These are phyloP conservation scores for Diuraphis noxia DNA, from an alignment of 1,140 invertebrate genomes.

Conservation along the genomic window DNA sequence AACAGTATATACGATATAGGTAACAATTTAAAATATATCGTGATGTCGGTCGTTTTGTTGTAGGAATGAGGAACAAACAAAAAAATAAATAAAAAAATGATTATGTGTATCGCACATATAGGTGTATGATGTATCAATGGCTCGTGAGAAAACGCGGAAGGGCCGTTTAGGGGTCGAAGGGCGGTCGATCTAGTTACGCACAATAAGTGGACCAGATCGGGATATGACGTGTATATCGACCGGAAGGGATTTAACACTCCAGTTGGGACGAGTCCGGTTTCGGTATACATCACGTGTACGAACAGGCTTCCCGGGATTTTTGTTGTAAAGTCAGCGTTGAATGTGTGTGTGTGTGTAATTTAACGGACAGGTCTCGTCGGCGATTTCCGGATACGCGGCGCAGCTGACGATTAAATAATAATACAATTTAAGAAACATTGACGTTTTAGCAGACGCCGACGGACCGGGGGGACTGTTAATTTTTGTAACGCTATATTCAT, in stretches of 20 bases:
- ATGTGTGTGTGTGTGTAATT: neutral
- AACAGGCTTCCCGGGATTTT: neutral
- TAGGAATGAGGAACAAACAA: neutral
- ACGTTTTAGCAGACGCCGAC: neutral
- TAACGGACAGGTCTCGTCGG: neutral
- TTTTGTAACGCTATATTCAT: neutral
- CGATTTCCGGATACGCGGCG: neutral
- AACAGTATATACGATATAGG: neutral
- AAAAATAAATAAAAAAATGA: neutral
- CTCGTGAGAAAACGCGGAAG: constrained; percentile 53
- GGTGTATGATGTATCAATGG: neutral
- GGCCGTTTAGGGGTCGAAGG: constrained; percentile 39
- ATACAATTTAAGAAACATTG: neutral
- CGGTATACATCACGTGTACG: neutral
- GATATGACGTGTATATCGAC: constrained; percentile 40
- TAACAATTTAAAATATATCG: neutral
- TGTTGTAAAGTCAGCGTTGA: neutral
- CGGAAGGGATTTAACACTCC: constrained; percentile 49
- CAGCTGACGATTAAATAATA: constrained; percentile 15
- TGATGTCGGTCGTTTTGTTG: neutral
- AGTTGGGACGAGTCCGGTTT: constrained; percentile 12
- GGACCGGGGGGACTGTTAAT: neutral
- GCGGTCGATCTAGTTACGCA: constrained; percentile 34
- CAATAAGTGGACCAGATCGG: constrained; percentile 46
- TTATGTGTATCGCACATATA: neutral